Conservation (phyloP, 2,888 invertebrate genomes). For the Microchrysa polita region DNA sequence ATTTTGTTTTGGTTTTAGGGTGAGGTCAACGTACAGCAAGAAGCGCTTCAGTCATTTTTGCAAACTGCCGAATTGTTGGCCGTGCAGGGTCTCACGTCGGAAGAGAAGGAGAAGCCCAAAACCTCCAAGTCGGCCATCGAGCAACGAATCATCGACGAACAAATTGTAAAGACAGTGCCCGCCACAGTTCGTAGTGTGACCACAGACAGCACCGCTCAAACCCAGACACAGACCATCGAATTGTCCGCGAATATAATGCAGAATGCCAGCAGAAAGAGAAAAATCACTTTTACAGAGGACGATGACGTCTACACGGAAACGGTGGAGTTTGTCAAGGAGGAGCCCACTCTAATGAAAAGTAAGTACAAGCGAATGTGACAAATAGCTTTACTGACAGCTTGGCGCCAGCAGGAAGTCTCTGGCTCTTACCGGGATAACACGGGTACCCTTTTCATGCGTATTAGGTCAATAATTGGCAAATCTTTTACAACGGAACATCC, state of each 20-base stretch:
- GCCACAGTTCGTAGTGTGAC: constrained; percentile 63
- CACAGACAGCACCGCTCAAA: constrained; percentile 51
- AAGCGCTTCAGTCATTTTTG: constrained; percentile 79
- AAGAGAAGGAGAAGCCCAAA: constrained; percentile 63
- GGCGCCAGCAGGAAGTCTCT: too few species aligned
- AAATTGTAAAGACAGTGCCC: constrained; percentile 47
- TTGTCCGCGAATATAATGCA: constrained; percentile 45
- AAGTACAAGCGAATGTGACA: constrained; percentile 32
- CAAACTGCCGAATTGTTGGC: constrained; percentile 80
- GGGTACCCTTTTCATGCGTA: too few species aligned
- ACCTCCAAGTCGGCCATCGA: constrained; percentile 54
- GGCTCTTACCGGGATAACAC: too few species aligned
- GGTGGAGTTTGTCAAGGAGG: constrained; percentile 61
- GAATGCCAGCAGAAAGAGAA: constrained; percentile 57
- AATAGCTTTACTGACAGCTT: too few species aligned
- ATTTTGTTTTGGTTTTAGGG: constrained; percentile 64
- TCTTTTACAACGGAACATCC: too few species aligned
- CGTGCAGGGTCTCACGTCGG: constrained; percentile 77
- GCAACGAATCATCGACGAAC: constrained; percentile 56
- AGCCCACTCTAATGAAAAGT: constrained; percentile 62
- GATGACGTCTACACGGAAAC: constrained; percentile 63
- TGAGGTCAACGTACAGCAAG: constrained; percentile 83
- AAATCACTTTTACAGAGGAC: constrained; percentile 63
- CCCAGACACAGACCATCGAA: constrained; percentile 47
- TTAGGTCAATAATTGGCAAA: too few species aligned